Conservation (phyloP, 2,888 invertebrate species). For the Melanotus villosus region DNA sequence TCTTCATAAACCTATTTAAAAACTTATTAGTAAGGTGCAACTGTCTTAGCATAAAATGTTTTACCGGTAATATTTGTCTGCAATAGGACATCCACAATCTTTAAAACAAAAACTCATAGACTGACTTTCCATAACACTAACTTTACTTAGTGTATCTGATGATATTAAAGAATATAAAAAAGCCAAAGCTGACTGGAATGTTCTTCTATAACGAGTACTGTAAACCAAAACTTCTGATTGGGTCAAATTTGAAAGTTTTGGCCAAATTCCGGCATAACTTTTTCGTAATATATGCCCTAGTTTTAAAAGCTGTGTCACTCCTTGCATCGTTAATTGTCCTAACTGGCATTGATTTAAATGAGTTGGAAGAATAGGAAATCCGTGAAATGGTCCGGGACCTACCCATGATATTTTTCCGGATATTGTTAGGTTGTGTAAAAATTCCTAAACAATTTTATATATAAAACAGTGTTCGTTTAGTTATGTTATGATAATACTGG, state of each 20-base stretch:
- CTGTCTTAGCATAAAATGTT: not conserved
- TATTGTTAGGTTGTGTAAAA: constrained; percentile 72
- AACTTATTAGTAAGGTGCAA: not conserved
- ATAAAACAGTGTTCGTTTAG: no score
- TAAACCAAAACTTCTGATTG: constrained; percentile 78
- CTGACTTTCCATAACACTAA: constrained; percentile 82
- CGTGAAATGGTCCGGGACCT: constrained; percentile 86
- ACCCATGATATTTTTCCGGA: constrained; percentile 80
- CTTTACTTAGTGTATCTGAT: constrained; percentile 75
- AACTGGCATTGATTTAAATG: constrained; percentile 81
- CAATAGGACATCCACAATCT: constrained; percentile 85
- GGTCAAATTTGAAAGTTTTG: constrained; percentile 68
- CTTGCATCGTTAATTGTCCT: constrained; percentile 88
- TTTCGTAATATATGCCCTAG: constrained; percentile 79
- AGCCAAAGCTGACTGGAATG: constrained; percentile 91
- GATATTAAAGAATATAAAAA: constrained; percentile 82
- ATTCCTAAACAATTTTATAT: constrained; percentile 64
- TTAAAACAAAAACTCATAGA: constrained; percentile 89
- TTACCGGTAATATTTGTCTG: constrained; percentile 74
- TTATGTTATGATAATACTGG: not conserved
- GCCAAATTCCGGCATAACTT: constrained; percentile 71
- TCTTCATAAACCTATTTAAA: constrained; percentile 71
- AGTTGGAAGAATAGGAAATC: constrained; percentile 83
- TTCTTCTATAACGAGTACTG: constrained; percentile 89
- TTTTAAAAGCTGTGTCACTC: constrained; percentile 85